Evolutionary conservation across 2,797 vertebrate species (phyloP), one percentile per base, ranked within the genome.

Genomic region (Cyprinella venusta): DNA sequence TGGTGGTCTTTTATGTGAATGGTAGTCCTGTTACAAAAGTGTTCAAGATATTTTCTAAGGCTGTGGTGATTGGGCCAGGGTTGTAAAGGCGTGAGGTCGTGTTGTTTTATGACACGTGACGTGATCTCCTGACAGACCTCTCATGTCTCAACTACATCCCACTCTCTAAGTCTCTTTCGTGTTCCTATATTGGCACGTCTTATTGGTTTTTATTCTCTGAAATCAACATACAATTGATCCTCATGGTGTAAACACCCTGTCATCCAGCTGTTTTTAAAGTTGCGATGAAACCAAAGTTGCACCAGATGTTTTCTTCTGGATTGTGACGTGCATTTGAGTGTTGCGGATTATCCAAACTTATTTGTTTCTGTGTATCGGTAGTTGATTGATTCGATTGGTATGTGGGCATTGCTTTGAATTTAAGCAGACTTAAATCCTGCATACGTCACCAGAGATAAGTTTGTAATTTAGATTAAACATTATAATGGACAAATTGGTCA

Each of bases 81-180:
- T 30, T 80, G 24, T 80, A 6, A 84, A 79, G 68, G 56, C 72
- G 76, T 13, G 40, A 79, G 59, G 67, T 21, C 2, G 8, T n/a
- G 13, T 50, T 45, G 56, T 52, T 84, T 72, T 72, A 79, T 50
- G 68, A 38, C 12, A 40, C 3, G 64, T 48, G 52, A 45, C 30
- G 30, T 30, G 30, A 54, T 79, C 67, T 79, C 36, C 48, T 79
- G 15, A 69, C n/a, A 68, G 48, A 56, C 16, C 45, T 79, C 21
- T 68, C n/a, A 68, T 79, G 48, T 79, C 48, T 68, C 33, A 26
- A 38, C 33, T 64, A 10, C 15, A 6, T 50, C n/a, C 21, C n/a
- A 8, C 30, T 21, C 9, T 64, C 70, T 2, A 5, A 5, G 30
- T 40, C 38, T 71, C 71, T 65, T 45, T 67, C 13, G 13, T 52